phyloP scores from a whole-genome alignment of 1,140 invertebrate genomes.

The Drosophila quadrilineata region DNA sequence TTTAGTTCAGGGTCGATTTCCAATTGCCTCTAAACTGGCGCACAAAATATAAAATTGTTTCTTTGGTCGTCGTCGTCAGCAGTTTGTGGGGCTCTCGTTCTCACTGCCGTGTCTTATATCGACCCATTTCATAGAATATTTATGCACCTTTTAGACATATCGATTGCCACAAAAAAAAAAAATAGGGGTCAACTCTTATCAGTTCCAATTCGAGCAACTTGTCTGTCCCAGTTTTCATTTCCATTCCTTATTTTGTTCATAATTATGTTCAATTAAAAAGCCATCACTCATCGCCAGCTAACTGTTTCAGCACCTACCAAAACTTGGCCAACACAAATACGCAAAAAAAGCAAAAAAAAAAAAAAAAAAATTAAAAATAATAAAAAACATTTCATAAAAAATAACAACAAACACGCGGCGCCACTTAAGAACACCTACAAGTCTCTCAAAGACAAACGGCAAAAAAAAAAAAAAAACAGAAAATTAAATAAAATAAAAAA shows the following conservation, averaged over 20 bases:
- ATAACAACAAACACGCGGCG: not conserved
- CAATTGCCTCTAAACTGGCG: not conserved
- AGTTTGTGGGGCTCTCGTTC: not conserved
- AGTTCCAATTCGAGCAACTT: slow-evolving; percentile 11
- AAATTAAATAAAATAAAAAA: slow-evolving; percentile 32
- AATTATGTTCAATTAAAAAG: slow-evolving; percentile 67
- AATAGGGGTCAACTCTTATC: slow-evolving; percentile 2
- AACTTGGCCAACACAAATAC: slow-evolving; percentile 14
- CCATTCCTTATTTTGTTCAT: not conserved
- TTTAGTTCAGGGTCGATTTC: slow-evolving; percentile 36
- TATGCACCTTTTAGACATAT: slow-evolving; percentile 3
- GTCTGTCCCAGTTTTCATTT: slow-evolving; percentile 26
- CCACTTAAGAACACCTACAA: slow-evolving; percentile 39
- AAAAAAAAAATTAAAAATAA: slow-evolving; percentile 1
- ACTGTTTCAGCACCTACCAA: slow-evolving; percentile 40
- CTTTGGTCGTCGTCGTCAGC: too few species aligned
- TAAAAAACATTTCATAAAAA: too few species aligned
- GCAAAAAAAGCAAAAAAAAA: slow-evolving; percentile 7
- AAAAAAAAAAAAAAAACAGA: too few species aligned
- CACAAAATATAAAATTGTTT: not conserved
- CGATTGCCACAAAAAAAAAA: slow-evolving; percentile 12
- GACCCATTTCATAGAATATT: slow-evolving; percentile 27
- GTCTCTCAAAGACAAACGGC: too few species aligned
- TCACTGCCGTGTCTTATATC: not conserved
- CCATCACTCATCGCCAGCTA: slow-evolving; percentile 58